Evolutionary conservation across 2,797 vertebrate genomes (phyloP), one percentile per base, ranked within the genome.

Genomic region (Oreochromis grahami): DNA sequence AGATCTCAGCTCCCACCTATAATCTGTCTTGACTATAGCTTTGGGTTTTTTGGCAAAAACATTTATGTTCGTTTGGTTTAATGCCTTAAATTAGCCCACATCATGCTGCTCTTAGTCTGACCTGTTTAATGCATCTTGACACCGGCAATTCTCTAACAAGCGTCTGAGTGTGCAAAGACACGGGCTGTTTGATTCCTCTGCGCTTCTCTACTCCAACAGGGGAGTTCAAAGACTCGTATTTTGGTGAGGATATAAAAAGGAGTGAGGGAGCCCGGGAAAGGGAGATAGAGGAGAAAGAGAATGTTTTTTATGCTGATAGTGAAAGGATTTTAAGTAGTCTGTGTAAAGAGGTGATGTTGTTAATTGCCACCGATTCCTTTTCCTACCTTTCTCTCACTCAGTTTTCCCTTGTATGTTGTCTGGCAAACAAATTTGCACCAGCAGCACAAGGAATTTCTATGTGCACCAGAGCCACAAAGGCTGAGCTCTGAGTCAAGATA

Each of bases 31-130:
- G 92, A 94, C 92, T 84, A 53, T 87, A 80, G 93, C 94, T 94
- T 79, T 86, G 76, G 92, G 94, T 89, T 92, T 87, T 94, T 94
- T 95, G 93, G 93, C 91, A 89, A 93, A 94, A 94, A 88, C 86
- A 94, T 94, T 91, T 92, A 92, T 85, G 91, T 90, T 90, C 41
- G 32, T 92, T 93, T 89, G 91, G 82, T 92, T 88, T 85, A 87
- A 58, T 65, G 85, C 81, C 81, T 92, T 90, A 90, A 93, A 95
- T 94, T 86, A 95, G 92, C 86, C 76, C 55, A 81, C 88, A 91
- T 90, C 83, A 45, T 56, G 12, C 65, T 15, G 84, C 88, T 92
- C 89, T 79, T 85, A 77, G 79, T 82, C 88, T 85, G 91, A 93
- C 92, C 92, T 89, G 89, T 82, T 86, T 93, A 94, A 96, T 91